Evolutionary conservation across 1,140 invertebrate species (phyloP), one percentile per base, ranked within the genome.

Genomic region (Trichonephila clavipes): DNA sequence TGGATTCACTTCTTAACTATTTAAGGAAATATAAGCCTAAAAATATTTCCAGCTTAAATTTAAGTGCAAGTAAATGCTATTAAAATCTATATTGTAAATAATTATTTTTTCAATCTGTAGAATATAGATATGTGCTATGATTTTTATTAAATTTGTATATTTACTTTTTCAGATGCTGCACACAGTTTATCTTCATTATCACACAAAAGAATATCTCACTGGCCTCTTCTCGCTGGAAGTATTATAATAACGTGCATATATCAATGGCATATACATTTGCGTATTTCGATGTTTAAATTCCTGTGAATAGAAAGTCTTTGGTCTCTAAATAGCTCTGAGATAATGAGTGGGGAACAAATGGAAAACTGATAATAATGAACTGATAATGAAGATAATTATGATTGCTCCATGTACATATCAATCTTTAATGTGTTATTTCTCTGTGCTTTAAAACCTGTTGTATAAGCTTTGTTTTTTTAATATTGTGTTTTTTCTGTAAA

Each of bases 141-240:
- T 51, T 10, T n/a, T 51, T 51, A 10, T 51, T 51, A 7, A 10
- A 51, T 51, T 7, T 51, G 1, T 51, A 10, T 51, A 14, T 69
- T 34, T 77, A 16, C 7, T 19, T 18, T 77, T 77, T 77, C 72
- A 77, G 72, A 77, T 77, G 72, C 72, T 14, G 72, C 72, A 19
- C 72, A 18, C 72, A 77, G 72, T 77, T 34, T 77, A 77, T 77
- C 72, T 34, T 77, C 72, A 77, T 10, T 40, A 77, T 77, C 72
- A 77, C 72, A 77, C 18, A 77, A 28, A 18, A 77, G 72, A 77
- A 77, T 18, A 28, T 77, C 72, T 5, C 28, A 77, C 10, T 77
- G 72, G 72, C 28, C 14, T 40, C 28, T 77, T 34, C 4, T 40
- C 16, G 34, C 34, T 40, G 24, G 28, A 18, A 77, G 28, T 34